Conservation (phyloP, 2,888 invertebrate species). For the Epirrita christyi region DNA sequence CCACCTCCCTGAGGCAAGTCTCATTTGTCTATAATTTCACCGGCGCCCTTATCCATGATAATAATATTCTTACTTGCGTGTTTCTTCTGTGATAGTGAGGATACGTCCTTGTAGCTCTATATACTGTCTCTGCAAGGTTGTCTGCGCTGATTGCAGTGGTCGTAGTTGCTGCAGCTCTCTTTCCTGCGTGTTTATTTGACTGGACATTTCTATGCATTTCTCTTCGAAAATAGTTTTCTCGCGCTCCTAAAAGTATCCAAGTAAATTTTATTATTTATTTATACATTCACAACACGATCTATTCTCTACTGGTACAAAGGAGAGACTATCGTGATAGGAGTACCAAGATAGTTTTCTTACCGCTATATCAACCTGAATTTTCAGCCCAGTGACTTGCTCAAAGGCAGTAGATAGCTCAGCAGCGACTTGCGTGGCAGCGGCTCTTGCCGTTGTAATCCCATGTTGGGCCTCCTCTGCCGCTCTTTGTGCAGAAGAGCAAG, state of each 20-base stretch:
- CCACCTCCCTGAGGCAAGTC: no score
- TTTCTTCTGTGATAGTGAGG: constrained; percentile 58
- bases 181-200: constrained; percentile 53
- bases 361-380: constrained; percentile 65
- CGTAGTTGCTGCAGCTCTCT: constrained; percentile 64
- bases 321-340: background rate
- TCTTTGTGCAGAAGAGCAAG: constrained; percentile 59
- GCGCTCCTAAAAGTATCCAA: constrained; percentile 57
- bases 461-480: constrained; percentile 63
- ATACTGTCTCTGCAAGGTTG: constrained; percentile 62
- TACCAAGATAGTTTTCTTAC: constrained; percentile 42
- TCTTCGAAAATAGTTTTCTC: constrained; percentile 66
- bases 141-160: constrained; percentile 58
- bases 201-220: constrained; percentile 59
- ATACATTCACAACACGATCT: no score
- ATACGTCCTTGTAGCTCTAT: constrained; percentile 64
- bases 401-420: constrained; percentile 56
- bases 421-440: constrained; percentile 63
- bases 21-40: no score
- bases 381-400: constrained; percentile 61
- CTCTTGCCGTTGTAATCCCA: constrained; percentile 64
- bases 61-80: constrained; percentile 53
- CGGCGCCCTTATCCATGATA: no score
- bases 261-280: background rate
- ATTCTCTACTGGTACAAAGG: no score